A percentile compares a stretch with the other conserved stretches of the same genome.
phyloP scores from a whole-genome alignment of 2,113 vertebrate genomes.

The Eurypyga helias region DNA sequence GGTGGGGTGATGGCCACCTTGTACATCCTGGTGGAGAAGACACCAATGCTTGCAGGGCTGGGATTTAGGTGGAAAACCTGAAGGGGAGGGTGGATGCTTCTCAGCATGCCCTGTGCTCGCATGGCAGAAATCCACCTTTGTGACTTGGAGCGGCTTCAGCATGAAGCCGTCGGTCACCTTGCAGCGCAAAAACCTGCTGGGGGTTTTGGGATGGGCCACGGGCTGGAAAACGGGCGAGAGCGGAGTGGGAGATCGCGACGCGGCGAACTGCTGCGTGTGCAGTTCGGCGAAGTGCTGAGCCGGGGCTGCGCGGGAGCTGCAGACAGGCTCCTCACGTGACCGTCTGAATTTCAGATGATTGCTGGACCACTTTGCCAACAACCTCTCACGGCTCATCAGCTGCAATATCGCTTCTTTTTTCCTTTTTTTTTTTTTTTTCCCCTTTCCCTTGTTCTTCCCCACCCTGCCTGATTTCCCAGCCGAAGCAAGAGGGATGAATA shows the following conservation, averaged over 20 bases:
- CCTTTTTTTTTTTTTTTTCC: accelerated
- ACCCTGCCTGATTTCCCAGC: not conserved
- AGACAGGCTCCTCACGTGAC: constrained; percentile 37
- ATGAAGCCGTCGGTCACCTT: not conserved
- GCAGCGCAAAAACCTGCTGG: not conserved
- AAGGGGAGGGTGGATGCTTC: not conserved
- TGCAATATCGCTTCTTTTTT: not conserved
- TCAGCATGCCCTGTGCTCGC: accelerated
- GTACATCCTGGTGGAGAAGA: not conserved
- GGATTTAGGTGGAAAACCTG: not conserved
- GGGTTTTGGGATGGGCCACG: accelerated
- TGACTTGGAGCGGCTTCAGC: not conserved
- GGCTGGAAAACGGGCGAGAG: not conserved
- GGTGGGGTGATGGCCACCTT: not conserved
- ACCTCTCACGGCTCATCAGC: not conserved
- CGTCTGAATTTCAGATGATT: constrained; percentile 55
- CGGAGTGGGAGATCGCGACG: not conserved
- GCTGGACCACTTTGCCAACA: constrained; percentile 57
- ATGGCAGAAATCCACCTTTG: not conserved
- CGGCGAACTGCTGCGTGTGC: constrained; percentile 5
- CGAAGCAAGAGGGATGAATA: not conserved
- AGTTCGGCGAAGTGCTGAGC: constrained; percentile 19
- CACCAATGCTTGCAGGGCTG: not conserved
- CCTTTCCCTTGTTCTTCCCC: not conserved
- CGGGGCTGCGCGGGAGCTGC: constrained; percentile 17